Evolutionary conservation across 2,797 vertebrate genomes (phyloP), one percentile per base, ranked within the genome.

Genomic region (Capromys pilorides): DNA sequence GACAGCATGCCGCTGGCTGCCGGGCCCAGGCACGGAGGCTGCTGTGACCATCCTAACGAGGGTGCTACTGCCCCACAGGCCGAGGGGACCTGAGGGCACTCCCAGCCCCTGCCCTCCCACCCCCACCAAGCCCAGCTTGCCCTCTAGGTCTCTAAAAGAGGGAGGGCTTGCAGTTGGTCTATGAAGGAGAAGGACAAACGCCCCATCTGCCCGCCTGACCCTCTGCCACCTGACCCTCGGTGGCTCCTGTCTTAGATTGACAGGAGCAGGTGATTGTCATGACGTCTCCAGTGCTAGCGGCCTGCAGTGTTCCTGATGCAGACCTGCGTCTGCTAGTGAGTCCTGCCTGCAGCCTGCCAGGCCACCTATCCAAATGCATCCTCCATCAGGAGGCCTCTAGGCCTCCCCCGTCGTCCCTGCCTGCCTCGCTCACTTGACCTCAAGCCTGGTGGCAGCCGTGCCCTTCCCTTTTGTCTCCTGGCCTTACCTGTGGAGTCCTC

Each of bases 1-100:
- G 88, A 96, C 92, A 94, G 96, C 36, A 28, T 11, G 28, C 0
- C 26, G 97, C 94, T 75, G 4, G 98, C 98, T 98, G 98, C 94
- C 33, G 98, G 96, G 97, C 45, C 36, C 71, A 24, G 45, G 71
- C 45, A 62, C 57, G 1, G 10, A n/a, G 36, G 49, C 61, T 19
- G 73, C 4, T n/a, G 91, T 95, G 96, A 97, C 96, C 92, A 96
- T 98, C 97, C 98, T 98, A 95, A 98, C 96, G 97, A 98, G 98
- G 97, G 97, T 96, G 97, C 98, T 97, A 98, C 97, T 64, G 96
- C 93, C 98, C 97, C 24, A 71, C 96, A 96, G 95, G 97, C 97
- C 86, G 96, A 88, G 6, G 93, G 96, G 62, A 93, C 0, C 90
- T 90, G 80, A 86, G 91, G 57, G 87, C 80, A 96, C 45, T 95